Evolutionary conservation across 2,113 vertebrate genomes (phyloP).

Genomic region (Maccullochella peelii): DNA sequence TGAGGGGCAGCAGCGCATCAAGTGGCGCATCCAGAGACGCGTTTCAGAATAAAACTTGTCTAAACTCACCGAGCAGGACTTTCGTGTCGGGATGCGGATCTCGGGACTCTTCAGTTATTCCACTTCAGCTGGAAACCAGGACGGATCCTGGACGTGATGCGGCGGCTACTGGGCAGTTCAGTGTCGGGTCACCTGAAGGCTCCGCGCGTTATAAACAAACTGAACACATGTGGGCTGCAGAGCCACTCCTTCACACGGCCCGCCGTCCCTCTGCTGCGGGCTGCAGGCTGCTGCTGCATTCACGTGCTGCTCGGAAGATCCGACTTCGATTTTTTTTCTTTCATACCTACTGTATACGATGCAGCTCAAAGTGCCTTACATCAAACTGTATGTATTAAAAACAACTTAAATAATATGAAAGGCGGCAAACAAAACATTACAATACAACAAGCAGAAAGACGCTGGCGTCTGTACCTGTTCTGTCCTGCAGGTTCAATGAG

Average conservation of each 20-base stretch:
- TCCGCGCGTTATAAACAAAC: conserved; percentile 33
- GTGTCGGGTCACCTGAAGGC: conserved; percentile 39
- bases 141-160: neutral
- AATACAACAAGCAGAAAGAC: neutral
- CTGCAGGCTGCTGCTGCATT: conserved; percentile 29
- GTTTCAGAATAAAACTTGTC: neutral
- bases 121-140: neutral
- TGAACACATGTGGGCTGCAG: conserved; percentile 21
- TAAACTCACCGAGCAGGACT: conserved; percentile 29
- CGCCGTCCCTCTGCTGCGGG: neutral
- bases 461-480: no score
- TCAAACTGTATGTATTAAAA: neutral
- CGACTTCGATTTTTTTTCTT: neutral
- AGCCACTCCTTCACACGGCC: neutral
- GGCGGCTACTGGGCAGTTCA: neutral
- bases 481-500: no score
- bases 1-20: neutral
- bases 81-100: neutral
- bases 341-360: neutral
- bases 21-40: no score
- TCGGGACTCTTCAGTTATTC: conserved; percentile 1
- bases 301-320: neutral
- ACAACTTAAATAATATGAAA: neutral
- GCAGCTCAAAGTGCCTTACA: neutral
- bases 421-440: neutral